Conservation (phyloP, 2,888 invertebrate genomes). For the Buathra laborator region DNA sequence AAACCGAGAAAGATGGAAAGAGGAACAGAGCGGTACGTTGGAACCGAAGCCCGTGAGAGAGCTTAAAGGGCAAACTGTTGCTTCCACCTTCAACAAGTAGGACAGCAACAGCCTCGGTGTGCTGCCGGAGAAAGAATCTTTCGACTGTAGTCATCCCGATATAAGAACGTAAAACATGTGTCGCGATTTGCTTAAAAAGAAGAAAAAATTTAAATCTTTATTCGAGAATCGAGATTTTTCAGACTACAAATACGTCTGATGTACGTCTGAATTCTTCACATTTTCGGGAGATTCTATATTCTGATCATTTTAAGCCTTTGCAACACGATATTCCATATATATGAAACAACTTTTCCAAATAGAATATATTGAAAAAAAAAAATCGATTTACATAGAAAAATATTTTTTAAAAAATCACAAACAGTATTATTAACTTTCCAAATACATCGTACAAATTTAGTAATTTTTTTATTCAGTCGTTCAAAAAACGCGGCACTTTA, state of each 20-base stretch:
- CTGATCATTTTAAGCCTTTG: neutral
- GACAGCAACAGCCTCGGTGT: constrained; percentile 51
- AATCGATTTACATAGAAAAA: neutral
- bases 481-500: neutral
- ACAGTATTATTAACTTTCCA: neutral
- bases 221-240: neutral
- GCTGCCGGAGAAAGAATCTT: constrained; percentile 28
- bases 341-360: neutral
- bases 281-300: neutral
- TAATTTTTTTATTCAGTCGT: neutral
- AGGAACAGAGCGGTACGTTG: constrained; percentile 19
- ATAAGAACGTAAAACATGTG: neutral
- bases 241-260: neutral
- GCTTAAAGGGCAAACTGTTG: constrained; percentile 84
- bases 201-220: neutral
- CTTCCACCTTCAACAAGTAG: constrained; percentile 84
- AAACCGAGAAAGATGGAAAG: constrained; percentile 6
- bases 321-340: neutral
- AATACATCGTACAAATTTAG: neutral
- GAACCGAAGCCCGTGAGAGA: constrained; percentile 35
- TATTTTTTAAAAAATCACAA: neutral
- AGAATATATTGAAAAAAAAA: no score
- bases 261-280: neutral
- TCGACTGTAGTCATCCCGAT: constrained; percentile 21
- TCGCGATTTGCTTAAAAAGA: neutral